A percentile compares a stretch with the other conserved stretches of the same genome.
Evolutionary conservation across 2,113 vertebrate genomes (phyloP).

Genomic region (Pristiophorus japonicus): DNA sequence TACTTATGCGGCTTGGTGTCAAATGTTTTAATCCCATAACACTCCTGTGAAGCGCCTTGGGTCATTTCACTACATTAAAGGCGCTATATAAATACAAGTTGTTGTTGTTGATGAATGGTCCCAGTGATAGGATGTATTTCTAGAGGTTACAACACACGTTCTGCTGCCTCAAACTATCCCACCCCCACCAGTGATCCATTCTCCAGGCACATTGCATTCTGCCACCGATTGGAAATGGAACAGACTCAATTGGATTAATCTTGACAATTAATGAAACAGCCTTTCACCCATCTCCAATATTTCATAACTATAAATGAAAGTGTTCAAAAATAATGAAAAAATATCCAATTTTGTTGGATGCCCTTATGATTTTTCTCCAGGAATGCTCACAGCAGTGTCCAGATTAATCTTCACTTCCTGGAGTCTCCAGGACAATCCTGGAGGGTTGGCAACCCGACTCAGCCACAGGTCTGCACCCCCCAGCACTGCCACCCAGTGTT

Average conservation of each 20-base stretch:
- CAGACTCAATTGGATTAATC: not conserved
- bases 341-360: not conserved
- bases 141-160: not conserved
- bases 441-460: no score
- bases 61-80: no score
- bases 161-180: not conserved
- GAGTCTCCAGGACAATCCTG: not conserved
- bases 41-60: no score
- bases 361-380: not conserved
- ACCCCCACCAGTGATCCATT: not conserved
- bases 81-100: no score
- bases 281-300: not conserved
- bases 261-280: not conserved
- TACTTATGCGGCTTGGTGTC: no score
- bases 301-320: not conserved
- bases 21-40: no score
- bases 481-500: not conserved
- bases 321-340: not conserved
- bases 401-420: not conserved
- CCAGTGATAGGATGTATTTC: no score
- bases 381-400: not conserved
- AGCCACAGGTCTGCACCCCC: not conserved
- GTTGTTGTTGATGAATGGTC: no score
- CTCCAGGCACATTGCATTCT: not conserved
- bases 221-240: not conserved